phyloP scores from a whole-genome alignment of 1,140 invertebrate species.

The Trachymyrmex septentrionalis region DNA sequence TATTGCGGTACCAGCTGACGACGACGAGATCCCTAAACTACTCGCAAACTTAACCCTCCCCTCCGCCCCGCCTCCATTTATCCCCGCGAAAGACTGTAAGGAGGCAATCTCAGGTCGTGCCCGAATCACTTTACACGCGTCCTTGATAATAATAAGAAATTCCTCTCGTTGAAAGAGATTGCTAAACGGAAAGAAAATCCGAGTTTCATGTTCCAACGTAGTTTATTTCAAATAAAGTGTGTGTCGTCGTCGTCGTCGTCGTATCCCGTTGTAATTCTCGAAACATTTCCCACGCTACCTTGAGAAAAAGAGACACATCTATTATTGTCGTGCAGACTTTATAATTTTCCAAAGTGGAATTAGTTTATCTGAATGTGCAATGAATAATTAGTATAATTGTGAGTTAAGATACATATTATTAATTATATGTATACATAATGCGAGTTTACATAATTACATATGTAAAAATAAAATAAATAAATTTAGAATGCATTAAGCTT shows the following conservation, averaged over 20 bases:
- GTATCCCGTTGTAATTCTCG: neutral
- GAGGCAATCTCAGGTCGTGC: conserved; percentile 33
- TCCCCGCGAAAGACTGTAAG: conserved; percentile 38
- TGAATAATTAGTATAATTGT: neutral
- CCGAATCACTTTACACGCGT: conserved; percentile 31
- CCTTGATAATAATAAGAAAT: conserved; percentile 21
- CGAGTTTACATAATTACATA: neutral
- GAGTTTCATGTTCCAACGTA: neutral
- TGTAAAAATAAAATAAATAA: neutral
- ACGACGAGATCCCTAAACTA: conserved; percentile 46
- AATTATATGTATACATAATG: neutral
- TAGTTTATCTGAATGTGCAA: neutral
- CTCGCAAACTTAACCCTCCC: conserved; percentile 46
- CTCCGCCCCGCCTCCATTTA: neutral
- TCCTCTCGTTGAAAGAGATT: neutral
- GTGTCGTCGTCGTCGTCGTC: neutral
- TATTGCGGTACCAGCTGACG: conserved; percentile 65
- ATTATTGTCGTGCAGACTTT: neutral
- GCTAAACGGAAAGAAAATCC: conserved; percentile 10
- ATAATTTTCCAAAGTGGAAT: neutral
- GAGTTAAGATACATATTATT: neutral
- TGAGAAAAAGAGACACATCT: neutral
- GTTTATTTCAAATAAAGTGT: conserved; percentile 34
- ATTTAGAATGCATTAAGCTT: neutral
- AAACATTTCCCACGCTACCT: neutral